Base-by-base conservation (phyloP, 2,797 vertebrate genomes). In the Anguilla pacifica region DNA sequence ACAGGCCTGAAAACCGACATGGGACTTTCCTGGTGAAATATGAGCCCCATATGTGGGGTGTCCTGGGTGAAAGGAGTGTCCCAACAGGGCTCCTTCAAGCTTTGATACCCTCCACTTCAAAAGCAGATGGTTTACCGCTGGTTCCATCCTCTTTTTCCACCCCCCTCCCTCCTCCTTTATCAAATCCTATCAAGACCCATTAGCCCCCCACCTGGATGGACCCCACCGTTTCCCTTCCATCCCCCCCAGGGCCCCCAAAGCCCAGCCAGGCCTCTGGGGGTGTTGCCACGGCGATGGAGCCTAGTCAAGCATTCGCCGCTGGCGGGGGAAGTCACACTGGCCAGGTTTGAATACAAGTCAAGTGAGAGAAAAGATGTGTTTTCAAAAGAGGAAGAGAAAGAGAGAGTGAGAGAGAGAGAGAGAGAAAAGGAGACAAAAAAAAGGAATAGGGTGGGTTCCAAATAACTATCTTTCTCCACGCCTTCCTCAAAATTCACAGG, bases 31-130 rank as follows among this genome's bases (percentile, higher is more conserved):
- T 89, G 92, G 84, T 96, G 95, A 96, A 95, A 95, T 96, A 96
- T 94, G 95, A 95, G 93, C 92, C 93, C 94, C 95, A 94, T 95
- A 96, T 96, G 94, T 95, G 93, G 94, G 93, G 93, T 92, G 90
- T 91, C 94, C 92, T 91, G 90, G 88, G 86, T 96, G 94, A 96
- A 96, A 96, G 93, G 94, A 92, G 89, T 86, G 88, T 93, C 93
- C 96, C 95, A 93, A 92, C 94, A 93, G 95, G 93, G 94, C 88
- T 95, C 94, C 94, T 95, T 94, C 94, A 95, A 94, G 95, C 95
- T 96, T 95, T 96, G 95, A 96, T 96, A 94, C 94, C 95, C 94
- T 93, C 92, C 93, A 94, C 92, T 93, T 95, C 95, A 96, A 96
- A 96, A 96, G 95, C 96, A 96, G 96, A 96, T 96, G 96, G 95